These are phyloP conservation scores for Periplaneta americana DNA, from an alignment of 1,140 invertebrate genomes.

Conservation along the genomic window DNA sequence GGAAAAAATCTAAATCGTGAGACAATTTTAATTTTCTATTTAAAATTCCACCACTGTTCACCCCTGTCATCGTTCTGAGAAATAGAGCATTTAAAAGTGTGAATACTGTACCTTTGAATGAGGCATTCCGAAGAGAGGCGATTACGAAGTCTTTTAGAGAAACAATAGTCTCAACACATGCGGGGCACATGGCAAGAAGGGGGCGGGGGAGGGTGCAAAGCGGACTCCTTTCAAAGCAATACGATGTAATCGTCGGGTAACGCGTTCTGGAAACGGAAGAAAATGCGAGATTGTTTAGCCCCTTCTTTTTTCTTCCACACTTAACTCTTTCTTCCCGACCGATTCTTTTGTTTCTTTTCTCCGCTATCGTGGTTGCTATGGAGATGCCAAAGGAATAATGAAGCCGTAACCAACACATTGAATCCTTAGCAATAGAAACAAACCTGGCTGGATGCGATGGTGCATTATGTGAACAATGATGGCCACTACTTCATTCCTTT, in stretches of 20 bases:
- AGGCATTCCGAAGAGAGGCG: neutral
- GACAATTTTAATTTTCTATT: no score
- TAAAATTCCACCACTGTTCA: no score
- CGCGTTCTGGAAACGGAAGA: neutral
- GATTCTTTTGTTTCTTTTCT: neutral
- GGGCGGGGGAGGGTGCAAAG: neutral
- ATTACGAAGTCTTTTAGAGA: slow-evolving; percentile 5
- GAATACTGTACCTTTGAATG: neutral
- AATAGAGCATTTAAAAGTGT: neutral
- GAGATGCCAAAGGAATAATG: neutral
- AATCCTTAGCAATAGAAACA: neutral
- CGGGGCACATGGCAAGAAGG: neutral
- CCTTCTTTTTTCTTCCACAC: neutral
- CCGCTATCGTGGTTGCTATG: neutral
- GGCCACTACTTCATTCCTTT: neutral
- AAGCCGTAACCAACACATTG: neutral
- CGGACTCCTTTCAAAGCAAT: neutral
- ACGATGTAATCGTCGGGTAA: neutral
- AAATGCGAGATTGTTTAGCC: neutral
- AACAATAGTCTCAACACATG: neutral
- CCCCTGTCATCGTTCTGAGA: neutral
- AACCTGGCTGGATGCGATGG: neutral
- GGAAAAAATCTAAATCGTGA: no score
- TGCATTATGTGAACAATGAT: neutral
- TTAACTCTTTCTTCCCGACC: neutral